A percentile compares a stretch with the other conserved stretches of the same genome.
Evolutionary conservation across 2,888 invertebrate species (phyloP).

Genomic region (Odontocolon sp.): DNA sequence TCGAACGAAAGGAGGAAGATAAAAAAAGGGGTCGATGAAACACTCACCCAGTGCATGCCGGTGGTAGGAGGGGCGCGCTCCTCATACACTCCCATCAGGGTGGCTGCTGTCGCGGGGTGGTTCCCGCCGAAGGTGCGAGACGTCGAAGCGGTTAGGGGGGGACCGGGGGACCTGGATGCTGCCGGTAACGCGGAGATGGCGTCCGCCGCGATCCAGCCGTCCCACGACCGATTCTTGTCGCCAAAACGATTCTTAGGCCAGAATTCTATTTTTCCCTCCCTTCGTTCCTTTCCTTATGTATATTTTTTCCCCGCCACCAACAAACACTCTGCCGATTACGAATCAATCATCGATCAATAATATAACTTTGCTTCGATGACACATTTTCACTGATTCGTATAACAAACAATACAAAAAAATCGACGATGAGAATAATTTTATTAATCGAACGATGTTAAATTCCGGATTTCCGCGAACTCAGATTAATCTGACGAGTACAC

Average conservation of each 20-base stretch:
- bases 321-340: constrained; percentile 33
- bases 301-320: constrained; percentile 6
- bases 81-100: constrained; percentile 96
- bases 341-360: constrained; percentile 25
- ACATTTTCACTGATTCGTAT: constrained; percentile 45
- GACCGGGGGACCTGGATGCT: constrained; percentile 81
- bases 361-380: constrained; percentile 7
- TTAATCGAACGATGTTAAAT: background rate
- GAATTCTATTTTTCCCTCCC: too few species aligned
- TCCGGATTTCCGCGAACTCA: background rate
- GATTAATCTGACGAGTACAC: background rate
- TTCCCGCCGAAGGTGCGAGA: constrained; percentile 79
- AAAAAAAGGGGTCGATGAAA: constrained; percentile 55
- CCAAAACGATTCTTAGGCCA: constrained; percentile 35
- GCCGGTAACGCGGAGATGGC: constrained; percentile 81
- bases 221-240: constrained; percentile 55
- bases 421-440: background rate
- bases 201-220: constrained; percentile 71
- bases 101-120: constrained; percentile 80
- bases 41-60: constrained; percentile 95
- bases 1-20: background rate
- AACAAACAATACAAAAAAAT: background rate
- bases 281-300: constrained; percentile 13
- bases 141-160: constrained; percentile 79
- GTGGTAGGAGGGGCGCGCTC: constrained; percentile 89